Base-by-base conservation (phyloP, 1,140 invertebrate species). In the Batillaria attramentaria region DNA sequence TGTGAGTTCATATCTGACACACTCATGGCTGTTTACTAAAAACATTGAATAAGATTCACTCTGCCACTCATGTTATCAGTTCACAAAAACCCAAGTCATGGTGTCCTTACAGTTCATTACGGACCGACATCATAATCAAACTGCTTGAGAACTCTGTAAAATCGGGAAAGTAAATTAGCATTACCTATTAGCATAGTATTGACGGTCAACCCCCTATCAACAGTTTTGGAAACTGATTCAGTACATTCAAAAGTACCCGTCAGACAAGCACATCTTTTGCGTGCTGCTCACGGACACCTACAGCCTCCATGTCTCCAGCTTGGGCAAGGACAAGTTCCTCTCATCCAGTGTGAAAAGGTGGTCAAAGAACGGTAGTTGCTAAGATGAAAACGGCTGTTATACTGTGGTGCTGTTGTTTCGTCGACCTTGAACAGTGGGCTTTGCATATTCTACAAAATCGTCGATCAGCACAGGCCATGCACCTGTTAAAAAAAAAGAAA, bases 381-480 rank as follows among this genome's bases (percentile, higher is more conserved):
- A 72, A 77, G 78, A 18, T 33, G 16, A n/a, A 31, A n/a, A 46
- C 57, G 16, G 33, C 18, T 37, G 81, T 81, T 86, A 87, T 83
- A 89, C 86, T 20, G 84, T 87, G 39, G 86, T 87, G 84, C 84
- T 87, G 60, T 84, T 87, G 80, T 83, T 87, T 46, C 81, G 72
- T 13, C 70, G 75, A 50, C 81, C 82, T 57, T 85, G 81, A 74
- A 90, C 79, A 46, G 88, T 66, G 69, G 94, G 93, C 84, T 92
- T 91, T 62, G 95, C 94, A 95, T 97, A 99, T 92, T 99, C 98
- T 41, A 99, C 98, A 93, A 99, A 99, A 91, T 99, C 98, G 90
- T 99, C 98, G 79, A 99, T 99, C 70, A 99, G 93, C 73, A 99
- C 98, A 18, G 98, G 98, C 98, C 98, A 99, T 6, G 98, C 98